phyloP scores from a whole-genome alignment of 2,888 invertebrate genomes.

The Neelides folsomi region DNA sequence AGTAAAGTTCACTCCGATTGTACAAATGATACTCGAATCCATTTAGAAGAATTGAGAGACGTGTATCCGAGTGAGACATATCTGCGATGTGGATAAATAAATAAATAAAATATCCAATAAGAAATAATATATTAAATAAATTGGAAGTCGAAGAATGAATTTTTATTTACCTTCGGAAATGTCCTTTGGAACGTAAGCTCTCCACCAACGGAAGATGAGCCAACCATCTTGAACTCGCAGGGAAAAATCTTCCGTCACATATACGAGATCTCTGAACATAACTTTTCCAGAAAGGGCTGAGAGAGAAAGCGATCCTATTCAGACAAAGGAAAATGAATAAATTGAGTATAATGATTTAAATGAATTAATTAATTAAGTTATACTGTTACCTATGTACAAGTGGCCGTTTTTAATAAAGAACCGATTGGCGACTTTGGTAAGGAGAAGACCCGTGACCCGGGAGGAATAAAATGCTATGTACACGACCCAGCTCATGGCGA shows the following conservation, averaged over 20 bases:
- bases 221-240: constrained; percentile 90
- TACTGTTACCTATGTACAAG: background rate
- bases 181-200: constrained; percentile 86
- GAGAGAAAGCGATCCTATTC: constrained; percentile 78
- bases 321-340: background rate
- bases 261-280: constrained; percentile 92
- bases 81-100: constrained; percentile 49
- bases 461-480: constrained; percentile 93
- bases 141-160: too few relatives aligned
- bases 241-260: constrained; percentile 85
- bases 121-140: background rate
- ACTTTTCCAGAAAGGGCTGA: constrained; percentile 95
- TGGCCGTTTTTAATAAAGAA: constrained; percentile 78
- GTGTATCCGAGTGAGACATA: constrained; percentile 85
- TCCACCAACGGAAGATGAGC: constrained; percentile 96
- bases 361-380: background rate
- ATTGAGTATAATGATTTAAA: background rate
- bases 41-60: constrained; percentile 77
- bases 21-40: constrained; percentile 91
- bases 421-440: constrained; percentile 75
- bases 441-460: constrained; percentile 72
- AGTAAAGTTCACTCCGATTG: constrained; percentile 78
- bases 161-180: constrained; percentile 66
- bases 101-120: constrained; percentile 5
- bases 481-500: constrained; percentile 78